Conservation (phyloP, 2,113 vertebrate species). For the Gallinago media region DNA sequence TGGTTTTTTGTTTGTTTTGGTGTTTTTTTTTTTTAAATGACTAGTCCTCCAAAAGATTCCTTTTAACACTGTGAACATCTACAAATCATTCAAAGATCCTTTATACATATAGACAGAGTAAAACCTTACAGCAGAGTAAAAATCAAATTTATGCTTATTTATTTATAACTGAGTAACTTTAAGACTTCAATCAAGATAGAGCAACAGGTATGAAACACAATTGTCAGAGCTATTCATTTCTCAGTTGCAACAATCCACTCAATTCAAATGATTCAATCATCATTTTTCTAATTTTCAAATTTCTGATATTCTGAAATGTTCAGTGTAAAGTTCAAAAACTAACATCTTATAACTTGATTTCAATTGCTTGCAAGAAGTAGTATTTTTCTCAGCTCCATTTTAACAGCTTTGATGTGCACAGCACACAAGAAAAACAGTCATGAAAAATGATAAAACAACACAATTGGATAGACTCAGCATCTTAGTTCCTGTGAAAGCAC, state of each 20-base stretch:
- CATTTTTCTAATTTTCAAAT: slow-evolving; percentile 44
- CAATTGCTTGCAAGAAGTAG: slow-evolving; percentile 34
- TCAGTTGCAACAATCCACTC: slow-evolving; percentile 46
- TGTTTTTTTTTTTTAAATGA: background rate
- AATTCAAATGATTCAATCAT: slow-evolving; percentile 18
- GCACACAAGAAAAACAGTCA: background rate
- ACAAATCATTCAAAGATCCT: background rate
- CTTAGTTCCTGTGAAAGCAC: slow-evolving; percentile 20
- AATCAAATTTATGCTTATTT: slow-evolving; percentile 39
- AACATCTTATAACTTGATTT: slow-evolving; percentile 49
- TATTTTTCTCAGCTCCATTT: slow-evolving; percentile 40
- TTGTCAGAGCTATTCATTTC: slow-evolving; percentile 51
- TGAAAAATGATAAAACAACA: slow-evolving; percentile 19
- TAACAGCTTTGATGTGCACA: slow-evolving; percentile 24
- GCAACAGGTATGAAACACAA: slow-evolving; percentile 28
- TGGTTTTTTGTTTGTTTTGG: too few relatives aligned
- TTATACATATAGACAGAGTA: background rate
- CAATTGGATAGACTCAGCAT: background rate
- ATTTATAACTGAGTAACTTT: slow-evolving; percentile 61
- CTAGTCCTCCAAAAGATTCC: background rate
- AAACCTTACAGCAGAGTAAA: background rate
- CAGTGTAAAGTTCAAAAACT: slow-evolving; percentile 52
- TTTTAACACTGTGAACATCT: background rate
- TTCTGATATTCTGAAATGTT: slow-evolving; percentile 36
- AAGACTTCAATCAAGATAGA: slow-evolving; percentile 54